Percentiles rank a stretch among this genome's conserved stretches.
Conservation (phyloP, 2,888 invertebrate genomes). For the Cheilosia grossa region DNA sequence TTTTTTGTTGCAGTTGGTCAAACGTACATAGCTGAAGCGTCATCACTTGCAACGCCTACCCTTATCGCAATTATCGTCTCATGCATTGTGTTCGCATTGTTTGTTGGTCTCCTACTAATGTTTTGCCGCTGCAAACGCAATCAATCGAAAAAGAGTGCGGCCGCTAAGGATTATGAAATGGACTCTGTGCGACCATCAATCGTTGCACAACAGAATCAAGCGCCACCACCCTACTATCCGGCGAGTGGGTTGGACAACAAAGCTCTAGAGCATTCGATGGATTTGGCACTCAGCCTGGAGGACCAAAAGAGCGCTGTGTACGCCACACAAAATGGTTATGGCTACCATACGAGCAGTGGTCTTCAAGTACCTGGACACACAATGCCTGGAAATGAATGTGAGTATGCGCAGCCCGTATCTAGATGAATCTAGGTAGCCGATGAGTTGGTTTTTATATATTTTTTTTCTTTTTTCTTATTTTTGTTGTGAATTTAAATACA, state of each 20-base stretch:
- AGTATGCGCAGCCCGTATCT: conserved; percentile 82
- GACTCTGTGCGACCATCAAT: conserved; percentile 93
- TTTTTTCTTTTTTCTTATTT: conserved; percentile 15
- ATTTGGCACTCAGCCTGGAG: conserved; percentile 91
- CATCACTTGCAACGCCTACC: conserved; percentile 90
- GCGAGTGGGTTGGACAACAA: conserved; percentile 95
- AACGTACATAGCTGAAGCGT: conserved; percentile 91
- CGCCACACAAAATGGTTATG: conserved; percentile 92
- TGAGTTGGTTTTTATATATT: background rate
- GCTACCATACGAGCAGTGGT: conserved; percentile 91
- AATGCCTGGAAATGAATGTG: conserved; percentile 91
- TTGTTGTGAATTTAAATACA: conserved; percentile 16
- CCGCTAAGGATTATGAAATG: conserved; percentile 95
- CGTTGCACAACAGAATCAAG: conserved; percentile 91
- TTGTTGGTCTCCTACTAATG: conserved; percentile 89
- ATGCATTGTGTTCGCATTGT: conserved; percentile 91
- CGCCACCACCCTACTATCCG: conserved; percentile 95
- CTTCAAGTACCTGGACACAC: conserved; percentile 87
- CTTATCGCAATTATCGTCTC: conserved; percentile 91
- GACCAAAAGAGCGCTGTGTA: conserved; percentile 94
- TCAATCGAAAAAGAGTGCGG: conserved; percentile 91
- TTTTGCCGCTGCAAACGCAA: conserved; percentile 94
- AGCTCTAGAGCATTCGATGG: conserved; percentile 94
- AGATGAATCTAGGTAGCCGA: background rate
- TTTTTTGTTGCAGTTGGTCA: conserved; percentile 88